These are phyloP conservation scores for Brachynemurus nebulosus DNA, from an alignment of 2,888 invertebrate genomes.

Conservation along the genomic window DNA sequence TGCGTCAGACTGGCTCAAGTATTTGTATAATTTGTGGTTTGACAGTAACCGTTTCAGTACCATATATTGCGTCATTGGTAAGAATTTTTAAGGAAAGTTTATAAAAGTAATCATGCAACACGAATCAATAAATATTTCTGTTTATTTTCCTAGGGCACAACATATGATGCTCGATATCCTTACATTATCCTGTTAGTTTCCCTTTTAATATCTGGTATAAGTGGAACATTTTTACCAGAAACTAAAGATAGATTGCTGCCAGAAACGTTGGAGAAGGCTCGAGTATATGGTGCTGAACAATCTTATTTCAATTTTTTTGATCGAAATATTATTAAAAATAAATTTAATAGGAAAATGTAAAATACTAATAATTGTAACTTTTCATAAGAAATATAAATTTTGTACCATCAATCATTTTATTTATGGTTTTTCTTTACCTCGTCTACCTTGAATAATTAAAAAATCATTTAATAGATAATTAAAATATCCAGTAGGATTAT, in stretches of 20 bases:
- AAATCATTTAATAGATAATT: too few relatives aligned
- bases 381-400: too few relatives aligned
- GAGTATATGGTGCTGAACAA: slow-evolving; percentile 37
- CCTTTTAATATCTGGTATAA: slow-evolving; percentile 33
- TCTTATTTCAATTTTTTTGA: slow-evolving; percentile 20
- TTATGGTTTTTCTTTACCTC: too few relatives aligned
- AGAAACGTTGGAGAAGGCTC: slow-evolving; percentile 47
- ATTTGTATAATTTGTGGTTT: slow-evolving; percentile 42
- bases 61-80: slow-evolving; percentile 42
- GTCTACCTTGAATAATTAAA: too few relatives aligned
- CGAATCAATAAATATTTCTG: too few relatives aligned
- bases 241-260: slow-evolving; percentile 47
- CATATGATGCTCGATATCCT: slow-evolving; percentile 30
- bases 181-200: slow-evolving; percentile 31
- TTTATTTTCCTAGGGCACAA: slow-evolving; percentile 30
- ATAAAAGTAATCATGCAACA: too few relatives aligned
- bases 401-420: too few relatives aligned
- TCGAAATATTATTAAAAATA: too few relatives aligned
- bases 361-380: too few relatives aligned
- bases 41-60: slow-evolving; percentile 39
- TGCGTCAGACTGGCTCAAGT: slow-evolving; percentile 49
- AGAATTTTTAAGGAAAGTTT: too few relatives aligned
- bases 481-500: too few relatives aligned
- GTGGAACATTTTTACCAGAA: slow-evolving; percentile 43
- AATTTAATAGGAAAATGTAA: too few relatives aligned